phyloP scores from a whole-genome alignment of 2,113 vertebrate species.

The Toxotes chatareus region DNA sequence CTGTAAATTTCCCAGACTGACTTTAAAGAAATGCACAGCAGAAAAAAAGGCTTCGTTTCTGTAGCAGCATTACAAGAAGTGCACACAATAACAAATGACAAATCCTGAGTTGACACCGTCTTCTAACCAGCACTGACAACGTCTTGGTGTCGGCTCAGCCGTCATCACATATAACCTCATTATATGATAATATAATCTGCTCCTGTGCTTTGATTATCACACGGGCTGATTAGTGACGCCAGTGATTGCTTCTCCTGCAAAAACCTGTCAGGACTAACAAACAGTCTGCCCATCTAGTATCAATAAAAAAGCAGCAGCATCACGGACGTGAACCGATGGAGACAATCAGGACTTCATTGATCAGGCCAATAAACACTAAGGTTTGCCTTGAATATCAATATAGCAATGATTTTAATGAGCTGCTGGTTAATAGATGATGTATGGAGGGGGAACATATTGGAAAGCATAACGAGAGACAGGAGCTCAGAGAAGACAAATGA shows the following conservation, averaged over 20 bases:
- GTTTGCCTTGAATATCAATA: slow-evolving; percentile 58
- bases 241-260: slow-evolving; percentile 49
- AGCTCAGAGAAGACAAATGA: slow-evolving; percentile 71
- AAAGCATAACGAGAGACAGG: slow-evolving; percentile 51
- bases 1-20: background rate
- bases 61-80: background rate
- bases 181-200: slow-evolving; percentile 67
- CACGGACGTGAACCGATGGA: slow-evolving; percentile 46
- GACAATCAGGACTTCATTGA: slow-evolving; percentile 67
- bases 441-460: slow-evolving; percentile 41
- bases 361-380: slow-evolving; percentile 49
- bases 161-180: slow-evolving; percentile 61
- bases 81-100: slow-evolving; percentile 9
- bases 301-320: slow-evolving; percentile 44
- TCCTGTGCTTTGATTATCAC: slow-evolving; percentile 64
- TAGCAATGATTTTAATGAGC: slow-evolving; percentile 58
- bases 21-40: background rate
- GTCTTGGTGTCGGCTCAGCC: slow-evolving; percentile 28
- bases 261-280: slow-evolving; percentile 57
- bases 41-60: background rate
- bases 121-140: slow-evolving; percentile 36
- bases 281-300: slow-evolving; percentile 42
- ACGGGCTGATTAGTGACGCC: slow-evolving; percentile 52
- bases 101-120: slow-evolving; percentile 8
- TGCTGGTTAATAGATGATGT: slow-evolving; percentile 70